Percentiles rank a stretch among this genome's conserved stretches.
These are phyloP conservation scores for Athalia circularis DNA, from an alignment of 2,888 invertebrate genomes.

Conservation along the genomic window DNA sequence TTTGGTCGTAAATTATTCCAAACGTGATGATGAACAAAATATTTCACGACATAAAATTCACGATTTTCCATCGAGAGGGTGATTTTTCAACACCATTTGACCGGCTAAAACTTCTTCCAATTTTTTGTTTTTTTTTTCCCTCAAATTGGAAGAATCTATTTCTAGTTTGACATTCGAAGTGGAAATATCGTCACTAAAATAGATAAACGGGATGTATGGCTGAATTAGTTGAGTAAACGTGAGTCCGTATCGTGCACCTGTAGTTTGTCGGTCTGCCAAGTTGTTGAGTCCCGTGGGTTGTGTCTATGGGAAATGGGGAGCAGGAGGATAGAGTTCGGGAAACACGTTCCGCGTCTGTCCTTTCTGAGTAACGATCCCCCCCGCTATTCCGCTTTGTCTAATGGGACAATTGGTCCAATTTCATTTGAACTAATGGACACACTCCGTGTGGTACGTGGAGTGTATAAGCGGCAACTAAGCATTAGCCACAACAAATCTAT, in stretches of 20 bases:
- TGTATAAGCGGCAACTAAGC: slow-evolving; percentile 15
- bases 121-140: no score
- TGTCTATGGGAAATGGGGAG: background rate
- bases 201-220: background rate
- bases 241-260: background rate
- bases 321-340: background rate
- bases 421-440: slow-evolving; percentile 37
- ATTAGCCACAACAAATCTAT: background rate
- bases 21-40: no score
- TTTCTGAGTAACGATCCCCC: slow-evolving; percentile 17
- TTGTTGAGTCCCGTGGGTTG: slow-evolving; percentile 10
- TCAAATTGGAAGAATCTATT: no score
- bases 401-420: slow-evolving; percentile 41
- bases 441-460: background rate
- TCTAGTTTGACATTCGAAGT: no score
- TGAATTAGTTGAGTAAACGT: background rate
- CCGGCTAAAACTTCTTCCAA: no score
- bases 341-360: slow-evolving; percentile 3
- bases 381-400: slow-evolving; percentile 32
- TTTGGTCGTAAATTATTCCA: no score
- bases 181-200: no score
- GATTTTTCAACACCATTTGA: no score
- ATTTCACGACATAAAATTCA: no score
- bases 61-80: no score
- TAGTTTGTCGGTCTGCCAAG: slow-evolving; percentile 6